phyloP scores from a whole-genome alignment of 1,140 invertebrate genomes.

The Parasteatoda tepidariorum region DNA sequence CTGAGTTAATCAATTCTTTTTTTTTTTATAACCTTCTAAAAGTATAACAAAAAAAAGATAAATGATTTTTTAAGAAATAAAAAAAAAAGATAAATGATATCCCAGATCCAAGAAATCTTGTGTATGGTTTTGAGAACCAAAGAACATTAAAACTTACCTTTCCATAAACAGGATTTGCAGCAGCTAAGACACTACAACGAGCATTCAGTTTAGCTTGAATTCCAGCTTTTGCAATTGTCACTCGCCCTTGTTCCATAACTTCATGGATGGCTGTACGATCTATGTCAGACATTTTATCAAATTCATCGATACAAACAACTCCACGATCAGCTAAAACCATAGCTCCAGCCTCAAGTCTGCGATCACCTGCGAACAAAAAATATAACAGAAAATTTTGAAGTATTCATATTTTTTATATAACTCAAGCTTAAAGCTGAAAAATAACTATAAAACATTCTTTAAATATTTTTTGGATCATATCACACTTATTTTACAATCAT shows the following conservation, averaged over 20 bases:
- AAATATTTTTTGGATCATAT: no score
- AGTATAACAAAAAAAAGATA: no score
- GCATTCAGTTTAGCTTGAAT: conserved; percentile 98
- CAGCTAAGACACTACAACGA: conserved; percentile 96
- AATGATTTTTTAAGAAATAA: no score
- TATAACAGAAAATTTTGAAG: not conserved
- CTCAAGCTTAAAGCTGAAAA: not conserved
- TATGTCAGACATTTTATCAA: conserved; percentile 99
- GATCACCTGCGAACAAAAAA: conserved; percentile 69
- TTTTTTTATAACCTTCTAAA: no score
- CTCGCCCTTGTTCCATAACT: conserved; percentile 95
- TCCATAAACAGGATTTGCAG: conserved; percentile 99
- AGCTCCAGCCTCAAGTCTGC: conserved; percentile 93
- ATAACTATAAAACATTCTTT: not conserved
- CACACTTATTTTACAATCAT: no score
- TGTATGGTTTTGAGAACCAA: no score
- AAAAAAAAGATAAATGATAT: no score
- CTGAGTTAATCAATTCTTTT: no score
- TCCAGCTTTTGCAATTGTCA: conserved; percentile 98
- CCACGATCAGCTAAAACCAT: conserved; percentile 99
- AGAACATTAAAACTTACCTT: conserved; percentile 76
- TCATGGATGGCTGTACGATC: conserved; percentile 99
- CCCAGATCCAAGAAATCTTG: no score
- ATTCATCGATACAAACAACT: conserved; percentile 99
- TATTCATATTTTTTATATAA: not conserved